phyloP scores from a whole-genome alignment of 2,888 invertebrate species.

The Drosophila pseudotakahashii region DNA sequence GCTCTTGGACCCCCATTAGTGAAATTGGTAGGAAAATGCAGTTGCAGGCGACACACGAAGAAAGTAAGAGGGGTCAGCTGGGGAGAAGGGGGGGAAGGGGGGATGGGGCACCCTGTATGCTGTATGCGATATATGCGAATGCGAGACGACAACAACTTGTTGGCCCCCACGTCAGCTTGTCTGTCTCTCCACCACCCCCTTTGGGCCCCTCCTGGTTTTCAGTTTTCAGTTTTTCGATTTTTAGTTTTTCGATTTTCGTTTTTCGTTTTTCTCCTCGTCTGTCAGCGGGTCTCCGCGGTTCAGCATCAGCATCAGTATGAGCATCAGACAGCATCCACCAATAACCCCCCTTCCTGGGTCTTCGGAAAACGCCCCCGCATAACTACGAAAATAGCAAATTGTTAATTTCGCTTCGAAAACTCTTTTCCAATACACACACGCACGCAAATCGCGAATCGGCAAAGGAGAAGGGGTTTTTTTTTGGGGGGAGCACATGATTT shows the following conservation, averaged over 20 bases:
- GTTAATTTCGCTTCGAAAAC: constrained; percentile 77
- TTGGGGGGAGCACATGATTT: constrained; percentile 62
- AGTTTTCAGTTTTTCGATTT: too few species aligned
- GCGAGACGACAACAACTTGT: constrained; percentile 43
- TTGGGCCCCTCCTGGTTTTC: too few species aligned
- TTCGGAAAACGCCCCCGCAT: constrained; percentile 61
- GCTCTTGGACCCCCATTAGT: constrained; percentile 17
- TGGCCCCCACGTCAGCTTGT: constrained; percentile 48
- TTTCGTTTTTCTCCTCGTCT: constrained; percentile 6
- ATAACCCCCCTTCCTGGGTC: constrained; percentile 30
- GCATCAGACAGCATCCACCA: constrained; percentile 44
- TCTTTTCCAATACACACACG: constrained; percentile 68
- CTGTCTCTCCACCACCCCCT: constrained; percentile 18
- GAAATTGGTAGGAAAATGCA: constrained; percentile 29
- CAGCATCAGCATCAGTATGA: too few species aligned
- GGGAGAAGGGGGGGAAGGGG: background rate
- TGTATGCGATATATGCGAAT: constrained; percentile 8
- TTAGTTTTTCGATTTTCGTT: too few species aligned
- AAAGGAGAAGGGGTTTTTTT: constrained; percentile 3
- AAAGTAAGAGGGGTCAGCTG: background rate
- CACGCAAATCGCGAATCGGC: constrained; percentile 10
- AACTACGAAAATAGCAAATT: constrained; percentile 73
- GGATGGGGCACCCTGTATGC: constrained; percentile 26
- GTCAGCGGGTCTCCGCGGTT: constrained; percentile 42
- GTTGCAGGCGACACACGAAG: constrained; percentile 18